These are phyloP conservation scores for Lampris megalopsis DNA, from an alignment of 2,113 vertebrate genomes.

Conservation along the genomic window DNA sequence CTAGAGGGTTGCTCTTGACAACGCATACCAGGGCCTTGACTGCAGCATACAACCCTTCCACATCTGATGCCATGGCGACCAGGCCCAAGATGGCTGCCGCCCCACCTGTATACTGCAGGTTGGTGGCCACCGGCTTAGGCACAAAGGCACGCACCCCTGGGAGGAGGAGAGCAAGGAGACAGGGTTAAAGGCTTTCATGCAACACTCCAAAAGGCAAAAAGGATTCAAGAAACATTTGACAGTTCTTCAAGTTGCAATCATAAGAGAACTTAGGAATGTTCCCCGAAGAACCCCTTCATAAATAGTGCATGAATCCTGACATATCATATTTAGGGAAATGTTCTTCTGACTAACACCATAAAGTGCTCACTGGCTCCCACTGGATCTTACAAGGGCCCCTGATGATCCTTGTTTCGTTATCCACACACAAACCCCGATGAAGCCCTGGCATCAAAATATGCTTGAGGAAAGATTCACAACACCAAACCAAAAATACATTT, in stretches of 20 bases:
- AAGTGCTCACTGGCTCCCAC: no score
- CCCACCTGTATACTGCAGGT: conserved; percentile 95
- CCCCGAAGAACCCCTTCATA: not conserved
- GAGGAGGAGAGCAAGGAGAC: not conserved
- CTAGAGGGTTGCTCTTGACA: conserved; percentile 96
- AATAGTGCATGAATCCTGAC: not conserved
- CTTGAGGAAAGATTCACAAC: no score
- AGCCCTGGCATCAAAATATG: no score
- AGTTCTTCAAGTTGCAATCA: not conserved
- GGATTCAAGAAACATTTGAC: no score
- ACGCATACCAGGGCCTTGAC: conserved; percentile 98
- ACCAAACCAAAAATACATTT: no score
- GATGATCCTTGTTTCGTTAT: no score
- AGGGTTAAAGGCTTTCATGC: not conserved
- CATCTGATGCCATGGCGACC: conserved; percentile 98
- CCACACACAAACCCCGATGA: no score
- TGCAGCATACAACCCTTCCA: conserved; percentile 96
- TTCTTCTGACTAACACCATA: no score
- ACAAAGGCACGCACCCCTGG: conserved; percentile 95
- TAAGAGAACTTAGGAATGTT: not conserved
- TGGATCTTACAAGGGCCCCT: no score
- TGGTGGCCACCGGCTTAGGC: conserved; percentile 95
- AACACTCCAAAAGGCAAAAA: not conserved
- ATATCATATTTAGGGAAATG: no score
- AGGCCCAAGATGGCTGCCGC: conserved; percentile 97